Base-by-base conservation (phyloP, 2,888 invertebrate species). In the Agrotis ipsilon region DNA sequence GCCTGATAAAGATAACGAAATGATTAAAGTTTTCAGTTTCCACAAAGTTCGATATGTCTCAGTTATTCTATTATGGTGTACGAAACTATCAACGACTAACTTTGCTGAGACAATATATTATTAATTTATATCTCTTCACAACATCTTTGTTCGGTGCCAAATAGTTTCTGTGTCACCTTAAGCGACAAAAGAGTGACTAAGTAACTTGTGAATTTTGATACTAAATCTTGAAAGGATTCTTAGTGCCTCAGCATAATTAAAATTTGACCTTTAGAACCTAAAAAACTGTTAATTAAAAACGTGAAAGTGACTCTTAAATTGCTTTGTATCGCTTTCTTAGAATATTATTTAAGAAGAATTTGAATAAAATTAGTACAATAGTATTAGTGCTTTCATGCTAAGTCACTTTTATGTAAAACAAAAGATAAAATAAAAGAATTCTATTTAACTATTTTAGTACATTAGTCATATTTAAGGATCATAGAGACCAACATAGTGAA, bases 1-100 rank as follows among this genome's bases (percentile, higher is more conserved):
- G 82, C 97, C 97, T 97, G 91, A 62, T 84, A 82, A 85, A 82
- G 75, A 89, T 60, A 72, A 74, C 14, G 14, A 72, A 73, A 76
- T 82, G 51, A 51, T 78, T 72, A 69, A 77, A 83, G 73, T 81
- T 60, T 71, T 27, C 19, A 48, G 39, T 21, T 77, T 80, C 52
- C 43, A 18, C 32, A 51, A 81, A 79, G 69, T 78, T 65, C 72
- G 77, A 71, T 78, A 63, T 67, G 61, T 69, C 68, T 68, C 32
- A 55, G 61, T 75, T 68, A 75, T 71, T 72, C 68, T 76, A 81
- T 80, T 78, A 72, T 72, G 65, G 63, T 68, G 62, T 52, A 61
- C 43, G 21, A 72, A 79, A 75, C 63, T 80, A 66, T 68, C 19
- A 59, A 54, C 45, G n/a, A 43, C 24, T 19, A 70, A 75, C 60